These are phyloP conservation scores for Gadus chalcogrammus DNA, from an alignment of 2,113 vertebrate species.

Conservation along the genomic window DNA sequence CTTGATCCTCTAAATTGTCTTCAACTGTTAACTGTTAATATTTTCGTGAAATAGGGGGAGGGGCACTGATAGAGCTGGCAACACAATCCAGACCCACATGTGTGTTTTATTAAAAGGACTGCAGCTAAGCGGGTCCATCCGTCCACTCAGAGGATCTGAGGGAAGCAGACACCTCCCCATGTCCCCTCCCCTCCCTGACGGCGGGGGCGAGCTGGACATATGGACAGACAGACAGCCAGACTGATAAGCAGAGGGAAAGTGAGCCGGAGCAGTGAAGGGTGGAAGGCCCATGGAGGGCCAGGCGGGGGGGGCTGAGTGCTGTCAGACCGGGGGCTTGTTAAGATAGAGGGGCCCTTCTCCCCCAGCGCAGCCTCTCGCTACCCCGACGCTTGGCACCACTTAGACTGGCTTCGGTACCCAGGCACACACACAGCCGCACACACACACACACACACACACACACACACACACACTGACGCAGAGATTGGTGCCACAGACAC, in stretches of 20 bases:
- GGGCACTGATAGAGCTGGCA: no score
- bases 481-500: slow-evolving; percentile 10
- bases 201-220: slow-evolving; percentile 2
- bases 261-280: background rate
- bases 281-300: slow-evolving; percentile 11
- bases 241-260: background rate
- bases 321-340: slow-evolving; percentile 11
- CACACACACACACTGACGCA: slow-evolving; percentile 17
- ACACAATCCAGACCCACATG: no score
- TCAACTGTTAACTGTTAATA: no score
- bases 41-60: no score
- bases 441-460: background rate
- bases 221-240: background rate
- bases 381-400: slow-evolving; percentile 18
- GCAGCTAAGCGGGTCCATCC: background rate
- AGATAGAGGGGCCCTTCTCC: background rate
- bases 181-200: slow-evolving; percentile 32
- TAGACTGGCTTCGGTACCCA: slow-evolving; percentile 22
- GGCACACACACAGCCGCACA: background rate
- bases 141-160: background rate
- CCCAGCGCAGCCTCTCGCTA: slow-evolving; percentile 5
- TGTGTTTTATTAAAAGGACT: no score
- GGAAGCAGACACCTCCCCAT: slow-evolving; percentile 24
- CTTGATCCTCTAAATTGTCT: no score
- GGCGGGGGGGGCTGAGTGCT: slow-evolving; percentile 1